Evolutionary conservation across 2,797 vertebrate genomes (phyloP), one percentile per base, ranked within the genome.

Genomic region (Acropternis orthonyx): DNA sequence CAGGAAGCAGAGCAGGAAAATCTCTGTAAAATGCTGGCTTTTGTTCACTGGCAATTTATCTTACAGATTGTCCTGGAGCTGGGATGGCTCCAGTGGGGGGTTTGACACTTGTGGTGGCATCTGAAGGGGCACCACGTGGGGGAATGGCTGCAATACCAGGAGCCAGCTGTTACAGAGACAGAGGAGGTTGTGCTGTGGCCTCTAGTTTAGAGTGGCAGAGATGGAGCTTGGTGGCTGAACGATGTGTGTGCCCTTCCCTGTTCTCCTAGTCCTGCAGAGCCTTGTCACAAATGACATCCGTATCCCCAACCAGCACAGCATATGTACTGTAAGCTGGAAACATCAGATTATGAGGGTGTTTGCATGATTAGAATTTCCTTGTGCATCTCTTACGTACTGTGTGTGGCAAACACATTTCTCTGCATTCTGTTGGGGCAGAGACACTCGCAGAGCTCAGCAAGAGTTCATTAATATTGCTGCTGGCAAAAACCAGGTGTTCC

Each of bases 401-500:
- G 77, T 34, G 49, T 74, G 63, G 89, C 68, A 86, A 92, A 73
- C 81, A 51, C 48, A 23, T 88, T 89, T 77, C 92, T 85, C 26
- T 76, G 20, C 59, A 19, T 30, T 44, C 44, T 59, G 9, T 19
- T 58, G 66, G 52, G 49, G 74, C 23, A 41, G 83, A 78, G 86
- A 20, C 37, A 54, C 49, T 79, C 27, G 43, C 32, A 8, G 93
- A 95, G 71, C 85, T 68, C 77, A 69, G 83, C 82, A 61, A 95
- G 89, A 27, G 81, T 55, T 43, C 88, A 66, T 94, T 95, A 93
- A 54, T 92, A 95, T 89, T 94, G 54, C 89, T 91, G 87, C 88
- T 89, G 84, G 96, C 82, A 81, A 93, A 97, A 97, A 67, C 18
- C 95, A 97, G 92, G 94, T 97, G 88, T 92, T 96, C 97, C 89